Base-by-base conservation (phyloP, 2,888 invertebrate genomes). In the Yponomeuta cagnagella region DNA sequence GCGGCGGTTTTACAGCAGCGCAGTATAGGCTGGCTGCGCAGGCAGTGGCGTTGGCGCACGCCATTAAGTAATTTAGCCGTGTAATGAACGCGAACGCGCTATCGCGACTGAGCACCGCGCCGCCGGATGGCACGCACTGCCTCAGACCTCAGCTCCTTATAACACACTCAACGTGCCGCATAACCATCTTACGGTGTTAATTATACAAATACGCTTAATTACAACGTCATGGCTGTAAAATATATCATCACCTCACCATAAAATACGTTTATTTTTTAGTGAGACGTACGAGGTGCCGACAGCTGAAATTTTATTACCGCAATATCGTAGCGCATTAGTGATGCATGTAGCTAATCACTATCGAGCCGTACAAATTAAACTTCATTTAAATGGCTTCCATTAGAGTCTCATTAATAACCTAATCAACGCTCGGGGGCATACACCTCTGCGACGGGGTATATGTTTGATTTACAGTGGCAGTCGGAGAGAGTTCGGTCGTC, bases 331-430 rank as follows among this genome's bases (percentile, higher is more conserved):
- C 48, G 58, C 70, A 70, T 70, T 75, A 74, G 74, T 73, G 71
- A 75, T 75, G 71, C 73, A 75, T 73, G 72, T 75, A 73, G 73
- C 72, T 68, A 68, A 68, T 68, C 72, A 75, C 74, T 76, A 76
- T 74, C 73, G 73, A 71, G 70, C 74, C 71, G 70, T 73, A 72
- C 70, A 75, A 73, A 76, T 76, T 76, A 75, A 77, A 76, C 71
- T 72, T 69, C 71, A 71, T 72, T 76, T 84, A 74, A 87, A 89
- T 85, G 83, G 84, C 85, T 86, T 86, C 85, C 86, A 87, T 89
- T 89, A 89, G 77, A 82, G 80, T 79, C 83, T 89, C 89, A 90
- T 90, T 90, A 90, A 90, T 90, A 87, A 85, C 82, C 82, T 86
- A 86, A 89, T 87, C 81, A 82, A 78, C 82, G 89, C 89, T 88